Evolutionary conservation across 1,140 invertebrate genomes (phyloP), one percentile per base, ranked within the genome.

Genomic region (Battus philenor): DNA sequence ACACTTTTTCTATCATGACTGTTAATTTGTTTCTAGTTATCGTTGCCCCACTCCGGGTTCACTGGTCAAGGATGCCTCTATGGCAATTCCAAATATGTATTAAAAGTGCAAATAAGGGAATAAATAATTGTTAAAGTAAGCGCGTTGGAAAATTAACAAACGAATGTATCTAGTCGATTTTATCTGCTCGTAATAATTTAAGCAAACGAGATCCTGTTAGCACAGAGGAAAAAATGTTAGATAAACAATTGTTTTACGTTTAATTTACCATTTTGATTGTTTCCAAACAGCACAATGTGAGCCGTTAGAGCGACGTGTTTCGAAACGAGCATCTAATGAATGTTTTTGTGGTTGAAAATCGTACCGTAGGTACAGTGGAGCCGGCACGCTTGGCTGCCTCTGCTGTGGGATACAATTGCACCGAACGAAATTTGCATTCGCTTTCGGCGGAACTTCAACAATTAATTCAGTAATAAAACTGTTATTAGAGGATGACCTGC

Each of bases 341-440:
- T 71, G 72, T 64, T 70, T 70, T 70, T 32, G 48, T 57, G 48
- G 56, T 38, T 26, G 24, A 22, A 57, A 51, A 39, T 56, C 55
- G n/a, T n/a, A n/a, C n/a, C n/a, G n/a, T n/a, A n/a, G n/a, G n/a
- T n/a, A n/a, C n/a, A n/a, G n/a, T 55, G 54, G 32, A 57, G 43
- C 44, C 49, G 74, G 69, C 66, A 72, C 60, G 77, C 66, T 79
- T 66, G 57, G 73, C 30, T 53, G 49, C 47, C 33, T 30, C 52
- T 58, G 54, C 48, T 67, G 60, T 75, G 64, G 62, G 54, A 62
- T 66, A 70, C 72, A 71, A 72, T 71, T 76, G 74, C 69, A 72
- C 59, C 56, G 61, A 39, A 50, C 32, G 13, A 67, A 71, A 80
- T 80, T 83, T 80, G 76, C 76, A 83, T 80, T n/a, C n/a, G n/a